Evolutionary conservation across 2,888 invertebrate genomes (phyloP).

Genomic region (Catocala sponsa): DNA sequence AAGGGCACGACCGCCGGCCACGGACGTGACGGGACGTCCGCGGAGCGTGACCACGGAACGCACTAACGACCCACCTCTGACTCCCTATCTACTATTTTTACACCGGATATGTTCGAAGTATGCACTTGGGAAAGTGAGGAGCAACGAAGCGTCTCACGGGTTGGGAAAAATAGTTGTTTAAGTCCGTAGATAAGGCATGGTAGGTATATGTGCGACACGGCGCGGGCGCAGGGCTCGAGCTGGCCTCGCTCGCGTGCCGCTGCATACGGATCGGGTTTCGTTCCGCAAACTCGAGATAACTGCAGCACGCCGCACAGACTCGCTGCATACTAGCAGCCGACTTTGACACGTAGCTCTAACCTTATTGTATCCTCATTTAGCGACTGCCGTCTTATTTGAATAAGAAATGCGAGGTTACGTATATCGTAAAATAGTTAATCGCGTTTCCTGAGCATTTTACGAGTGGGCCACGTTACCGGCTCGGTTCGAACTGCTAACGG

Average conservation of each 20-base stretch:
- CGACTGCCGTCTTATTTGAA: constrained; percentile 70
- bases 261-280: constrained; percentile 81
- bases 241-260: constrained; percentile 79
- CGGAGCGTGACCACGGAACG: constrained; percentile 54
- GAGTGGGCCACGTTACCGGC: constrained; percentile 71
- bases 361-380: constrained; percentile 76
- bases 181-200: constrained; percentile 41
- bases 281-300: constrained; percentile 86
- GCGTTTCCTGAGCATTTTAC: constrained; percentile 67
- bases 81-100: constrained; percentile 32
- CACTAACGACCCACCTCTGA: constrained; percentile 38
- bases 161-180: constrained; percentile 49
- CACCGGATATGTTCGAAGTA: constrained; percentile 24
- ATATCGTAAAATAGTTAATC: constrained; percentile 67
- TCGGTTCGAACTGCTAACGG: constrained; percentile 61
- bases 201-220: constrained; percentile 41
- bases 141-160: constrained; percentile 44
- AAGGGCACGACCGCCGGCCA: constrained; percentile 55
- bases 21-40: constrained; percentile 53
- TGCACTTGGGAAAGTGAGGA: constrained; percentile 55
- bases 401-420: constrained; percentile 76
- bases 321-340: constrained; percentile 72
- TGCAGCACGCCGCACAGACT: constrained; percentile 66
- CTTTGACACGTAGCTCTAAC: constrained; percentile 73
- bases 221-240: constrained; percentile 54